Percentiles rank a stretch among this genome's conserved stretches.
Conservation (phyloP, 2,113 vertebrate species). For the Rostratula benghalensis region DNA sequence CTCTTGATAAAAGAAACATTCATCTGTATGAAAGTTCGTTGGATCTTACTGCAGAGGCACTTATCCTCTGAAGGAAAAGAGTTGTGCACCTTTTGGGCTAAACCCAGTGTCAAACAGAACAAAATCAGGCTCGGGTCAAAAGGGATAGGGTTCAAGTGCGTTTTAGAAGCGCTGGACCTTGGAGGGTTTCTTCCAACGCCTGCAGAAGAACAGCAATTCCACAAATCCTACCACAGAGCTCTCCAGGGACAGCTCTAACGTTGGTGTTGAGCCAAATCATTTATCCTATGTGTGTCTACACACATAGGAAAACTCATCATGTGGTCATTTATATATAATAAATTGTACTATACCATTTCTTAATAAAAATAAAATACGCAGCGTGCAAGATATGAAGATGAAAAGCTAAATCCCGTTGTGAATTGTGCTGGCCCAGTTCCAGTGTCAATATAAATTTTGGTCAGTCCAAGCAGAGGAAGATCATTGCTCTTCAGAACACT, state of each 20-base stretch:
- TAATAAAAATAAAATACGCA: not conserved
- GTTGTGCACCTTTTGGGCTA: not conserved
- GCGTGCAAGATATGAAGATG: not conserved
- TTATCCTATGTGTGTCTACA: not conserved
- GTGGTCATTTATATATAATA: not conserved
- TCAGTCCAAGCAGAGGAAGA: not conserved
- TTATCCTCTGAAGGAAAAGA: not conserved
- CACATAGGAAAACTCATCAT: not conserved
- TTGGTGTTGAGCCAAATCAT: not conserved
- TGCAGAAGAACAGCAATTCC: not conserved
- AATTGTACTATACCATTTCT: not conserved
- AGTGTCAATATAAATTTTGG: not conserved
- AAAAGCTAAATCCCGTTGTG: not conserved
- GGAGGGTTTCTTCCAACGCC: not conserved
- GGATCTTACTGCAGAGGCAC: not conserved
- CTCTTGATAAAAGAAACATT: not conserved
- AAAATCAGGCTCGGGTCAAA: not conserved
- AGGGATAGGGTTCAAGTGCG: not conserved
- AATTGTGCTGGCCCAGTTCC: not conserved
- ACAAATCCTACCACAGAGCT: not conserved
- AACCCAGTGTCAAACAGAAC: accelerated
- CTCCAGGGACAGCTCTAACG: not conserved
- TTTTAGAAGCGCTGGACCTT: not conserved
- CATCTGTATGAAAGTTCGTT: not conserved
- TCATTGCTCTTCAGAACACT: not conserved